These are phyloP conservation scores for Hozukius guyotensis DNA, from an alignment of 2,797 vertebrate genomes.

Conservation along the genomic window DNA sequence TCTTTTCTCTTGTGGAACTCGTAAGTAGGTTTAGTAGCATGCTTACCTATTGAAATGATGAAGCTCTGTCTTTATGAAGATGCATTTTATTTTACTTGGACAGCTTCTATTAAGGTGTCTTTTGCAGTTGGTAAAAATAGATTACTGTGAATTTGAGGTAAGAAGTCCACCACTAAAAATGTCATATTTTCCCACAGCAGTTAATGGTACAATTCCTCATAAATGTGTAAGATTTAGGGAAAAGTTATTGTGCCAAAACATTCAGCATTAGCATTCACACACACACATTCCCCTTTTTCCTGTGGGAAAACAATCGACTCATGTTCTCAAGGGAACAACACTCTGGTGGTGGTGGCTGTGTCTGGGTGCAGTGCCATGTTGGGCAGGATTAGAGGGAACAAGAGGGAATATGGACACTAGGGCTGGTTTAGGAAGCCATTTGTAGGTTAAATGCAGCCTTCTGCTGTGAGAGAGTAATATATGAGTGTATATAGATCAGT, in stretches of 20 bases:
- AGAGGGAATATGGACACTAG: background rate
- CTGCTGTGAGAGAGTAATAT: background rate
- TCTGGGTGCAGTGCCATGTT: constrained; percentile 80
- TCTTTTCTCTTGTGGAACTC: constrained; percentile 24
- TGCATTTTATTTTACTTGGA: constrained; percentile 6
- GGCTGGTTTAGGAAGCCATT: background rate
- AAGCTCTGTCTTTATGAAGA: constrained; percentile 15
- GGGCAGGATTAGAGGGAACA: constrained; percentile 24
- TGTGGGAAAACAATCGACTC: constrained; percentile 88
- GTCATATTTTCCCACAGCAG: background rate
- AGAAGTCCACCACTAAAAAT: background rate
- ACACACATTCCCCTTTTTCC: constrained; percentile 72
- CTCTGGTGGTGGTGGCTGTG: constrained; percentile 4
- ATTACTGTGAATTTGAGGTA: background rate
- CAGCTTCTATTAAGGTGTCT: background rate
- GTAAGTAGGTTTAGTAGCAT: constrained; percentile 19
- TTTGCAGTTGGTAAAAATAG: background rate
- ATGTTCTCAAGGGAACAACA: constrained; percentile 81
- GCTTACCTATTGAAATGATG: constrained; percentile 10
- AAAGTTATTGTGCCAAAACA: constrained; percentile 56
- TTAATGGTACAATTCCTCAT: constrained; percentile 45
- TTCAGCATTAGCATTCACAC: background rate
- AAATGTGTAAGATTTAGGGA: constrained; percentile 14
- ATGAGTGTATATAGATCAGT: background rate
- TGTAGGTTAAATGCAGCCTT: background rate